Percentiles rank a stretch among this genome's conserved stretches.
Conservation (phyloP, 2,113 vertebrate genomes). For the Callopanchax toddi region DNA sequence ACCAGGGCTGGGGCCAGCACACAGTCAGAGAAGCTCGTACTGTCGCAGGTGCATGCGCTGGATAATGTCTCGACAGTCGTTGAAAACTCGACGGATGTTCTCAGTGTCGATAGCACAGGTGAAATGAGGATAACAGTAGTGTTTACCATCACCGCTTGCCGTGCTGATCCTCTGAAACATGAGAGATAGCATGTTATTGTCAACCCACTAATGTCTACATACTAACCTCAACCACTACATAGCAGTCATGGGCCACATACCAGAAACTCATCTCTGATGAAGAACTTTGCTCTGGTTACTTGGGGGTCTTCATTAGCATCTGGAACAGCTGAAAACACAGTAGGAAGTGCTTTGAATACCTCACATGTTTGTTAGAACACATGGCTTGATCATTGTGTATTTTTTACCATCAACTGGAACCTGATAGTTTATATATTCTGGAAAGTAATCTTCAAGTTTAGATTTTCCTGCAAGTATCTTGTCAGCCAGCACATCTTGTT, state of each 20-base stretch:
- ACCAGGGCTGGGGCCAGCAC: neutral
- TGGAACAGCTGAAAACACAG: constrained; percentile 53
- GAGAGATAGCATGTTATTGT: neutral
- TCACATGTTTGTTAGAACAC: neutral
- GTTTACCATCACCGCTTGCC: constrained; percentile 88
- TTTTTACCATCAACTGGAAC: constrained; percentile 87
- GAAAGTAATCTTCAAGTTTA: constrained; percentile 98
- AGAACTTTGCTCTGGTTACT: constrained; percentile 71
- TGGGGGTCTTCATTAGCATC: constrained; percentile 62
- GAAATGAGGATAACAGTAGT: constrained; percentile 98
- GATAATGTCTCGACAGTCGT: constrained; percentile 78
- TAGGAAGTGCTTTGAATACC: no score
- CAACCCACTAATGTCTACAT: neutral
- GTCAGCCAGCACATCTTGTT: constrained; percentile 97
- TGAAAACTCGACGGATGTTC: constrained; percentile 90
- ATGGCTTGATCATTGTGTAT: neutral
- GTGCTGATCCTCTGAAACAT: constrained; percentile 92
- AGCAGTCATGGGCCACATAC: constrained; percentile 19
- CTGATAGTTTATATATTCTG: constrained; percentile 91
- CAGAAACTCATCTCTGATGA: constrained; percentile 74
- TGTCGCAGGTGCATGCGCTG: constrained; percentile 94
- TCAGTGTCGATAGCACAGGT: constrained; percentile 97
- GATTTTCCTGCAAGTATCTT: constrained; percentile 98
- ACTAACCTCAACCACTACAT: no score
- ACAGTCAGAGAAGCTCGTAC: constrained; percentile 96